Evolutionary conservation across 2,888 invertebrate species (phyloP).

Genomic region (Hydrotaea diabolus): DNA sequence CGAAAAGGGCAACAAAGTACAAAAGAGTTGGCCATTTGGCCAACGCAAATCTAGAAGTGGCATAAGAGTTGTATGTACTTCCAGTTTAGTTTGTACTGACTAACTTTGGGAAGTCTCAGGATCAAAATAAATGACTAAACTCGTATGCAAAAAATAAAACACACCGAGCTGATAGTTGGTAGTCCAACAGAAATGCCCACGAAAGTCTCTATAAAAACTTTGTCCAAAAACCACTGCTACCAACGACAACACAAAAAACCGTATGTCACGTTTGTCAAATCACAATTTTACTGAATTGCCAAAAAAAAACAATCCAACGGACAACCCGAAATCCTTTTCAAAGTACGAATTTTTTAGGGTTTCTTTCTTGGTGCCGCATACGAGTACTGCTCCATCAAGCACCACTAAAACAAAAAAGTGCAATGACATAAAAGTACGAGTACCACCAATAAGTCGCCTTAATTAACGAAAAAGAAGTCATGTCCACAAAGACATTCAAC

Average conservation of each 20-base stretch:
- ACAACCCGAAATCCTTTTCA: conserved; percentile 12
- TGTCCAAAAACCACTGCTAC: not conserved
- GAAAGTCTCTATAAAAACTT: conserved; percentile 43
- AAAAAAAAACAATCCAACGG: conserved; percentile 46
- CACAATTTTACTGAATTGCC: conserved; percentile 60
- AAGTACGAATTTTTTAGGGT: not conserved
- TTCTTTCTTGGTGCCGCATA: conserved; percentile 26
- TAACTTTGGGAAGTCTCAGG: conserved; percentile 35
- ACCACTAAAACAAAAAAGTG: not conserved
- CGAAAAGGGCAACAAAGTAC: conserved; percentile 33
- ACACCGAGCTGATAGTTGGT: not conserved
- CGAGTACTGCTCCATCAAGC: no score
- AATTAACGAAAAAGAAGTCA: conserved; percentile 45
- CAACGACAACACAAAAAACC: conserved; percentile 30
- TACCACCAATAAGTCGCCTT: conserved; percentile 44
- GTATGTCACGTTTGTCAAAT: conserved; percentile 67
- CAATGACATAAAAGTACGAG: conserved; percentile 28
- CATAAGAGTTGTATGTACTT: not conserved
- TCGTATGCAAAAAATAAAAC: not conserved
- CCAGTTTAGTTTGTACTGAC: no score
- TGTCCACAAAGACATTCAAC: not conserved
- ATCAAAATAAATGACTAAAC: conserved; percentile 50
- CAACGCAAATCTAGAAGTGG: conserved; percentile 40
- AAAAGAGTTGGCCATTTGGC: conserved; percentile 21
- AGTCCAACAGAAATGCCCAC: conserved; percentile 43